Evolutionary conservation across 2,113 vertebrate species (phyloP), one percentile per base, ranked within the genome.

Genomic region (Myotis davidii): DNA sequence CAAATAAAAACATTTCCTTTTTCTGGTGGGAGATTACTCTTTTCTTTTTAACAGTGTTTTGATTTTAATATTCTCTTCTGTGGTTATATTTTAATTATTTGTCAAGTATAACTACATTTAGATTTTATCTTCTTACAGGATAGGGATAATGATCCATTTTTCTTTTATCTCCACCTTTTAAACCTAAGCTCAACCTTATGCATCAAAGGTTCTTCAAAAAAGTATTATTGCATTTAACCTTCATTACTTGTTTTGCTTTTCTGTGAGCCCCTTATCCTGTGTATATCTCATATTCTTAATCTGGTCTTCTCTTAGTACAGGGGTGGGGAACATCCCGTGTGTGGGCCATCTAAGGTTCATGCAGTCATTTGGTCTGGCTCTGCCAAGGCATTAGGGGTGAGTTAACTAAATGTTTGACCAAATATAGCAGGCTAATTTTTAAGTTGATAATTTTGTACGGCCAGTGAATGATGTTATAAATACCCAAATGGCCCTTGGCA

Each of bases 211-310:
- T 50, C 27, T 78, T 93, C 18, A 45, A 27, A 37, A 12, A 0
- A 34, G 61, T 81, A 39, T 52, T 76, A 0, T 91, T 65, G 21
- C 10, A 45, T 91, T 34, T 93, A 76, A 52, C 65, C 1, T 27
- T 84, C 42, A 7, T 64, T 48, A 54, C 12, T 89, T 92, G 34
- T 59, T 93, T 95, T 81, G 42, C 70, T 88, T 94, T 16, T 70
- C 48, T 93, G 21, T 70, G 65, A 72, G 25, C 1, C 2, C 1
- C 45, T 54, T 34, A 12, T 77, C 23, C 77, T 73, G 12, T 25
- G 4, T 8, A 73, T 74, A 77, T 54, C 3, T 64, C 4, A 5
- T 73, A 73, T 86, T 67, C 23, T 12, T 69, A 69, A 50, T 83
- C 27, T 20, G 18, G 4, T n/a, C 21, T 42, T 77, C 21, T 52